Percentiles rank a stretch among this genome's conserved stretches.
These are phyloP conservation scores for Engystomops pustulosus DNA, from an alignment of 2,113 vertebrate species.

Conservation along the genomic window DNA sequence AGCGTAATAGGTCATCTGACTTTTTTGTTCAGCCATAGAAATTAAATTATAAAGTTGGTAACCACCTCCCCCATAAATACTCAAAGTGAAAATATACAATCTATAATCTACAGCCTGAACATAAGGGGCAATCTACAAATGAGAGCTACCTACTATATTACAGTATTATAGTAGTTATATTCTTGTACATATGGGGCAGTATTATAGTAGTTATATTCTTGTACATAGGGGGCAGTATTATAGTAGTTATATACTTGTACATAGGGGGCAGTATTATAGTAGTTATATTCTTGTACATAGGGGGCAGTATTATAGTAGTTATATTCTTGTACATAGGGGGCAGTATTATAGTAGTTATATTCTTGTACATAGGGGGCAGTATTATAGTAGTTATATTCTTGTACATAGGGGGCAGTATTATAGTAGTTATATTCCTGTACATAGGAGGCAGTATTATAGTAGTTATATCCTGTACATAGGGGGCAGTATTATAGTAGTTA, in stretches of 20 bases:
- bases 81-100: not conserved
- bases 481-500: constrained; percentile 2
- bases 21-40: not conserved
- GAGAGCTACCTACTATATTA: too few relatives aligned
- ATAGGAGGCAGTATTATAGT: not conserved
- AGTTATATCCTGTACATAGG: not conserved
- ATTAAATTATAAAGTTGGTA: not conserved
- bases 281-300: constrained; percentile 1
- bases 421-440: not conserved
- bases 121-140: too few relatives aligned
- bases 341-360: not conserved
- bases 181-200: too few relatives aligned
- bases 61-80: not conserved
- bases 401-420: not conserved
- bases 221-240: not conserved
- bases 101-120: too few relatives aligned
- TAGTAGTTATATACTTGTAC: not conserved
- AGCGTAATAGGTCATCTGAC: not conserved
- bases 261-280: not conserved
- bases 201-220: too few relatives aligned
- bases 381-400: too few relatives aligned
- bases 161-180: not conserved
- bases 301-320: not conserved
- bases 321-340: too few relatives aligned
- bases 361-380: not conserved